Conservation (phyloP, 2,888 invertebrate species). For the Orchesellides sinensis region DNA sequence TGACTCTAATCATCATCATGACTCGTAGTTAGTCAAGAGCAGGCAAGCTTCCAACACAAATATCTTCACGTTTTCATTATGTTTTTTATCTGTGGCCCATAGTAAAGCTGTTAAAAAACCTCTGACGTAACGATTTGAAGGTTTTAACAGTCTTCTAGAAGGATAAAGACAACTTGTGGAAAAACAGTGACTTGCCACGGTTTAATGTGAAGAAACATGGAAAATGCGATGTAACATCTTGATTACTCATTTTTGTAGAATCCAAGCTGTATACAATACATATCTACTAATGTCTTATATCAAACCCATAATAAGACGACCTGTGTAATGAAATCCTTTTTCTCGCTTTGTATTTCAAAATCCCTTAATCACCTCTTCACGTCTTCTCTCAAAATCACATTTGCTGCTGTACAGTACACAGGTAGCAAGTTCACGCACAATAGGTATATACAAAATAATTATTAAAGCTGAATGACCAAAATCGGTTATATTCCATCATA, state of each 20-base stretch:
- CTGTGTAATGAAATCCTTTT: conserved; percentile 12
- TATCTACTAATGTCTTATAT: conserved; percentile 9
- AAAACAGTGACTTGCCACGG: conserved; percentile 48
- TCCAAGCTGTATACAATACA: conserved; percentile 14
- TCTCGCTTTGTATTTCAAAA: background rate
- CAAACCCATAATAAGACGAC: background rate
- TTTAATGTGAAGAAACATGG: conserved; percentile 62
- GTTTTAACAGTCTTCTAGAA: background rate
- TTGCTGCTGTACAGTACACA: conserved; percentile 7
- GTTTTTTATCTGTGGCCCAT: background rate
- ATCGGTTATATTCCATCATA: conserved; percentile 48
- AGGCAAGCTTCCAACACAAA: background rate
- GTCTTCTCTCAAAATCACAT: background rate
- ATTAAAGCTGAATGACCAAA: conserved; percentile 53
- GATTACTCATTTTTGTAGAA: conserved; percentile 43
- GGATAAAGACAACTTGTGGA: conserved; percentile 42
- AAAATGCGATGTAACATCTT: conserved; percentile 60
- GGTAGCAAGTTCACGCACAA: background rate
- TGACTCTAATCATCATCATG: background rate
- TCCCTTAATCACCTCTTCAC: background rate
- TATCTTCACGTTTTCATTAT: background rate
- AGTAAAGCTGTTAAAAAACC: no score
- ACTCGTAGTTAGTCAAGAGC: background rate
- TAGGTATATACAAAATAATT: conserved; percentile 32
- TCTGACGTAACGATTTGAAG: background rate